These are phyloP conservation scores for Astur gentilis DNA, from an alignment of 2,113 vertebrate genomes.

Conservation along the genomic window DNA sequence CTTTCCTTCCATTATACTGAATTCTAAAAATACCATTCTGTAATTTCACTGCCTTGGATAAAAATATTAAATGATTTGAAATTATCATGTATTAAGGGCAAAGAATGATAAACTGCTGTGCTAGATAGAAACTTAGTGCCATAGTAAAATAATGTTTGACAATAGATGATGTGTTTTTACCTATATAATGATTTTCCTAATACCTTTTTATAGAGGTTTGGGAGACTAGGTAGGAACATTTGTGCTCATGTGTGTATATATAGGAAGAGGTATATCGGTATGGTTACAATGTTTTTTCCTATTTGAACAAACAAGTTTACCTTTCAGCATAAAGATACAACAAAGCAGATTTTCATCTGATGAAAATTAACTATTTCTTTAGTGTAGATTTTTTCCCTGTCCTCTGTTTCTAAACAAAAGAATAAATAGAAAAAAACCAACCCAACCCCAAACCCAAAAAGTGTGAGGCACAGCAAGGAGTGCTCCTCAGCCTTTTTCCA, in stretches of 20 bases:
- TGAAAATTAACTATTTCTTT: neutral
- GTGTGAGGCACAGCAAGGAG: neutral
- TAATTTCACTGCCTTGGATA: constrained; percentile 20
- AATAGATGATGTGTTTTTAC: neutral
- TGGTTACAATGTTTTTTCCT: neutral
- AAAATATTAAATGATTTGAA: neutral
- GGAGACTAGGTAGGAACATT: neutral
- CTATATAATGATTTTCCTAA: neutral
- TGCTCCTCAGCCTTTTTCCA: neutral
- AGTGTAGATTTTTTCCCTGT: neutral
- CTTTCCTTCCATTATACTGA: neutral
- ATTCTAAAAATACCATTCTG: constrained; percentile 38
- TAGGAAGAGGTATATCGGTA: accelerated
- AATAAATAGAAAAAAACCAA: neutral
- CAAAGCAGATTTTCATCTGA: neutral
- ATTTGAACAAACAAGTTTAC: neutral
- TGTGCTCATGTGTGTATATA: neutral
- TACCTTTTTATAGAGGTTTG: neutral
- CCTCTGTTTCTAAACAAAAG: neutral
- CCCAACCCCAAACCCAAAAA: neutral
- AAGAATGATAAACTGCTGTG: neutral
- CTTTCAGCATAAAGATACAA: neutral
- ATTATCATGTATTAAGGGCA: neutral
- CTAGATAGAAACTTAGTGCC: neutral
- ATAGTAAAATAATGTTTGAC: neutral